Evolutionary conservation across 2,113 vertebrate genomes (phyloP), one percentile per base, ranked within the genome.

Genomic region (Cryptomyrus ogoouensis): DNA sequence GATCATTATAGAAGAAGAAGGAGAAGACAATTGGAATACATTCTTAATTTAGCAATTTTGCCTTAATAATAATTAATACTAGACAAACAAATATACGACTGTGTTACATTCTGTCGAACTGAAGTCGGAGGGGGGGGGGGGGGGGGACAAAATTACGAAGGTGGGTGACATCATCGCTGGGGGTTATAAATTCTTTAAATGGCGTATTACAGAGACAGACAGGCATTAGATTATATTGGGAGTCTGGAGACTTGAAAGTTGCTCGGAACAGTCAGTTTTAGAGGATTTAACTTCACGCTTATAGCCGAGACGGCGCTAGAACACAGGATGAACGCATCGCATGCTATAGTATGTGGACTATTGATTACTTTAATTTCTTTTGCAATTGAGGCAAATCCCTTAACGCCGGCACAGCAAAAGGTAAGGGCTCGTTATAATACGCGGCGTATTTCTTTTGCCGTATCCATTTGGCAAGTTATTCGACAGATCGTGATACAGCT

Each of bases 251-350:
- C 83, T 31, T 46, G 9, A 66, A 87, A 87, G 27, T 70, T 47
- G 44, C 44, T 84, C 15, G 53, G 66, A 87, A 52, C 31, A 77
- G 21, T 46, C 9, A 56, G 19, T 35, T 53, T 49, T 89, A 89
- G 88, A 91, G 91, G 89, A 88, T 70, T 21, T 4, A 89, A 88
- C 7, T 90, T 89, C 31, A 46, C 62, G 62, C 66, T 21, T 15
- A 35, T 35, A 83, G 27, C 8, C 56, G 62, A 58, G 31, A 86
- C 53, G 85, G 15, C 17, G 50, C 70, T n/a, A 31, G 62, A 9
- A 87, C 31, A 42, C 85, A 90, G 93, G 93, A 97, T 97, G 97
- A 95, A 95, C 93, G 91, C 96, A 95, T 95, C 93, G 88, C 94
- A 92, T 91, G 93, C 94, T 90, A 93, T 96, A 91, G 93, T 95